Percentiles rank a stretch among this genome's conserved stretches.
phyloP scores from a whole-genome alignment of 2,888 invertebrate genomes.

The Chrysotoxum bicinctum region DNA sequence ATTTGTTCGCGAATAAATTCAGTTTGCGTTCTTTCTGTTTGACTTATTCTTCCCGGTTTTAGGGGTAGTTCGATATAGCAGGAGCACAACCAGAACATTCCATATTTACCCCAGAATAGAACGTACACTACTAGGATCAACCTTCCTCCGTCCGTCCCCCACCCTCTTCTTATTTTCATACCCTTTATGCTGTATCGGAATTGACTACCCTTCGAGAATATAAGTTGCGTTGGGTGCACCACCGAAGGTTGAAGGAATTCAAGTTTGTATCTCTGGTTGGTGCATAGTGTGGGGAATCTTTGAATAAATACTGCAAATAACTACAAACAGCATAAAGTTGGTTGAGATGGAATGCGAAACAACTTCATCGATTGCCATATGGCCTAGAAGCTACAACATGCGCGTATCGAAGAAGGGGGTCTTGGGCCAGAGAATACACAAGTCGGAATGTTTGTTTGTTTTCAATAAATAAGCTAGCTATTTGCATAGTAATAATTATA shows the following conservation, averaged over 20 bases:
- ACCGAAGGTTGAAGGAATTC: constrained; percentile 47
- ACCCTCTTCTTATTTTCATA: neutral
- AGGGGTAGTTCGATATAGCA: neutral
- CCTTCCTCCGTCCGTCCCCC: too few relatives aligned
- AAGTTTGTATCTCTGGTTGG: constrained; percentile 34
- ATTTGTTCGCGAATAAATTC: constrained; percentile 69
- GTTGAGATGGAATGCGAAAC: constrained; percentile 51
- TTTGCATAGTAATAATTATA: too few relatives aligned
- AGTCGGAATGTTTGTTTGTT: too few relatives aligned
- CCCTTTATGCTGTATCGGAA: neutral
- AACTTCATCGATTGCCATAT: constrained; percentile 66
- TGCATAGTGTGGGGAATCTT: constrained; percentile 1
- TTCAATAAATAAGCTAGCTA: too few relatives aligned
- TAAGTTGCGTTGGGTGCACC: constrained; percentile 24
- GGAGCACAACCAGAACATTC: neutral
- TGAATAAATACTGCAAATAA: constrained; percentile 54
- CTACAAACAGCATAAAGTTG: constrained; percentile 24
- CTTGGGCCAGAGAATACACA: neutral
- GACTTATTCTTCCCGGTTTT: constrained; percentile 23
- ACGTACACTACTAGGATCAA: neutral
- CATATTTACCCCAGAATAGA: neutral
- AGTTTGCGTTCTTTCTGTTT: constrained; percentile 59
- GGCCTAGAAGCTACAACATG: constrained; percentile 10
- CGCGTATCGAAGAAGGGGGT: neutral
- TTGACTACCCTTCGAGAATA: constrained; percentile 39